phyloP scores from a whole-genome alignment of 1,140 invertebrate genomes.

The Diabrotica undecimpunctata region DNA sequence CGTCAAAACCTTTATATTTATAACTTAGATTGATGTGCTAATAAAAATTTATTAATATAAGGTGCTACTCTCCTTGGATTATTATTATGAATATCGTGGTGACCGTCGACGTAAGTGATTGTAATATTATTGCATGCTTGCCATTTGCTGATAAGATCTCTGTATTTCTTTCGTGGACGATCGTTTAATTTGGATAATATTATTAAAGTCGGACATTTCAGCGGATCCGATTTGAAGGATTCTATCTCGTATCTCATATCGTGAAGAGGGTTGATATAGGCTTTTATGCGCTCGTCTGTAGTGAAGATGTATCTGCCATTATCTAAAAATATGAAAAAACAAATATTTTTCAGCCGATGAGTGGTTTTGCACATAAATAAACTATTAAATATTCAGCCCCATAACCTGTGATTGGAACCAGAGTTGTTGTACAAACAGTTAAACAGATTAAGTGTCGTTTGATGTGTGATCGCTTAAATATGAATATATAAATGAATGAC shows the following conservation, averaged over 20 bases:
- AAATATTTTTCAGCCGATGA: no score
- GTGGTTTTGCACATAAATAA: no score
- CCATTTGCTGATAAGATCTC: conserved; percentile 11
- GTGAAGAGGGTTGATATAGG: conserved; percentile 26
- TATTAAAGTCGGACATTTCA: conserved; percentile 43
- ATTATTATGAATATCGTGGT: conserved; percentile 64
- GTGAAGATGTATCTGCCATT: conserved; percentile 44
- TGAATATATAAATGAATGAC: no score
- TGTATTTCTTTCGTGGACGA: conserved; percentile 5
- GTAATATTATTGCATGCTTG: conserved; percentile 36
- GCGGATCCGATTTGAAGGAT: conserved; percentile 33
- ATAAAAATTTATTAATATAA: conserved; percentile 48
- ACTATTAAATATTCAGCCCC: no score
- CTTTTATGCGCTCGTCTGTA: conserved; percentile 34
- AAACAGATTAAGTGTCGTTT: no score
- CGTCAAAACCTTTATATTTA: conserved; percentile 21
- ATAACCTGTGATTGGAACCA: no score
- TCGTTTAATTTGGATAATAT: conserved; percentile 33
- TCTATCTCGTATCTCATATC: conserved; percentile 37
- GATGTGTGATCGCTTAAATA: no score
- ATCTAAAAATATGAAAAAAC: conserved; percentile 18
- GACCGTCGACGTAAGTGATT: conserved; percentile 51
- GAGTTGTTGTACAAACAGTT: no score
- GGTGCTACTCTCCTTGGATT: conserved; percentile 53
- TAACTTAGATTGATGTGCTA: conserved; percentile 30